Percentiles rank a stretch among this genome's conserved stretches.
Conservation (phyloP, 2,888 invertebrate species). For the Dexiosoma caninum region DNA sequence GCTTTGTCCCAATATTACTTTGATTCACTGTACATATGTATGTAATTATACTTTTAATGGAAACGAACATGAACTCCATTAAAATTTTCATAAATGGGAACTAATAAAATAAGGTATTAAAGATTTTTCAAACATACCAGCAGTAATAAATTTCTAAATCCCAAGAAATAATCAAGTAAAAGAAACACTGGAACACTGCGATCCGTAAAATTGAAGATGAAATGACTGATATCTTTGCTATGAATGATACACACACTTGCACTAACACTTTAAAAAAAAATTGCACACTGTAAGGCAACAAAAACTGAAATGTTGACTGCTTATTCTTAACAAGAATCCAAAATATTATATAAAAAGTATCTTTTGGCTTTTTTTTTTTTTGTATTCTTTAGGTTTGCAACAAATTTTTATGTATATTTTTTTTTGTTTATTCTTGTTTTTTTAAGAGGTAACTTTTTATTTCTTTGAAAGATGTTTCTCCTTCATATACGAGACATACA, state of each 20-base stretch:
- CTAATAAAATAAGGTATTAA: not conserved
- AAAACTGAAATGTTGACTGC: conserved; percentile 1
- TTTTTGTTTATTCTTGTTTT: conserved; percentile 1
- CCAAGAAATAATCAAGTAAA: conserved; percentile 25
- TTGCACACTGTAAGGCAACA: not conserved
- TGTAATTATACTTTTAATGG: no score
- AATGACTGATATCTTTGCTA: no score
- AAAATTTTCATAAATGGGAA: no score
- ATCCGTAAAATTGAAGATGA: conserved; percentile 5
- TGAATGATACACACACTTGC: not conserved
- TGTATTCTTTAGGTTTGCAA: not conserved
- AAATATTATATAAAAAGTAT: not conserved
- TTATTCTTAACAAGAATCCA: conserved; percentile 1
- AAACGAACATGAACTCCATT: no score
- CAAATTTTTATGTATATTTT: not conserved
- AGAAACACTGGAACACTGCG: not conserved
- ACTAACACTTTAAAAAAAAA: not conserved
- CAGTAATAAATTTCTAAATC: conserved; percentile 54
- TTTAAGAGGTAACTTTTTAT: no score
- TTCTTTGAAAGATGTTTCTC: not conserved
- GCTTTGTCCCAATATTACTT: no score
- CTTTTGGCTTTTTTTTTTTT: not conserved
- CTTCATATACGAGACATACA: not conserved
- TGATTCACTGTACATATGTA: no score
- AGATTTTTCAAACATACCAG: conserved; percentile 40